These are phyloP conservation scores for Hetaerina americana DNA, from an alignment of 1,140 invertebrate genomes.

Conservation along the genomic window DNA sequence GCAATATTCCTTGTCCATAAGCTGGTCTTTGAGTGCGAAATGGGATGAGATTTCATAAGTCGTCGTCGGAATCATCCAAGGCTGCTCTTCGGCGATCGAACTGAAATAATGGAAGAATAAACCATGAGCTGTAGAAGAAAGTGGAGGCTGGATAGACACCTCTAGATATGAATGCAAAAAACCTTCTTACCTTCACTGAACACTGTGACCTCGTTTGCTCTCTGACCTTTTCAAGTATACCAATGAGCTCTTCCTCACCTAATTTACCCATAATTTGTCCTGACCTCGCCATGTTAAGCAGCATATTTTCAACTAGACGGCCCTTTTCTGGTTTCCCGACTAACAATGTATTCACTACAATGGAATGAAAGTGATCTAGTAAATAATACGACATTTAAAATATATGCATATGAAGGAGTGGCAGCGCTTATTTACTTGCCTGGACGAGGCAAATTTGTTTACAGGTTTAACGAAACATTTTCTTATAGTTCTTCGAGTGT, in stretches of 20 bases:
- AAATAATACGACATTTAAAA: too few species aligned
- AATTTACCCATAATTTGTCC: conserved; percentile 70
- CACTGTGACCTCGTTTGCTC: conserved; percentile 55
- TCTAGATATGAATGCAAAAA: too few species aligned
- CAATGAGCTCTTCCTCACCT: conserved; percentile 72
- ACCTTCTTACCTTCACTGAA: neutral
- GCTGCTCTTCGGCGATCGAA: conserved; percentile 74
- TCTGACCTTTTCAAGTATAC: conserved; percentile 72
- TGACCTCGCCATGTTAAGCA: conserved; percentile 80
- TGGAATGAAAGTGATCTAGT: conserved; percentile 19
- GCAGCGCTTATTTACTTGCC: too few species aligned
- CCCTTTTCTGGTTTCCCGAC: conserved; percentile 92
- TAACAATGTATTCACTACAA: conserved; percentile 82
- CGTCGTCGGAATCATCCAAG: conserved; percentile 65
- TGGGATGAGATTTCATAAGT: too few species aligned
- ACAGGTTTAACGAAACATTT: too few species aligned
- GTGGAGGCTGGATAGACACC: neutral
- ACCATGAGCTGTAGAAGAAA: conserved; percentile 2
- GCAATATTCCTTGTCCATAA: too few species aligned
- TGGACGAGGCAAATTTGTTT: too few species aligned
- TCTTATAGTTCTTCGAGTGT: too few species aligned
- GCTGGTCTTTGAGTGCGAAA: too few species aligned
- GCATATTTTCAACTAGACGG: conserved; percentile 83
- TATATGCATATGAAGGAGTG: too few species aligned
- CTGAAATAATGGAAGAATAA: conserved; percentile 27